Evolutionary conservation across 2,888 invertebrate genomes (phyloP), one percentile per base, ranked within the genome.

Genomic region (Cinara cedri): DNA sequence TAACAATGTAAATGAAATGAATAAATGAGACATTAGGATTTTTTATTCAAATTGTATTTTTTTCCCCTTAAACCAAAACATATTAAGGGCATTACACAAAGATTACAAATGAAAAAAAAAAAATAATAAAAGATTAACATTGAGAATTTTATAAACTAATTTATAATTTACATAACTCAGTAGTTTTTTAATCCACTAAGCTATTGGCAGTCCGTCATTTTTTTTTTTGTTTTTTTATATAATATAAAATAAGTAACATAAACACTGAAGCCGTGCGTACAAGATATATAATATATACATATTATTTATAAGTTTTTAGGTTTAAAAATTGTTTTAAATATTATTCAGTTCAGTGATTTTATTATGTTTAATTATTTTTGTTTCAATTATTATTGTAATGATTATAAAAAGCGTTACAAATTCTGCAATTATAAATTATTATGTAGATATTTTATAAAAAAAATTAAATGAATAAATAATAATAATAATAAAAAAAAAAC

Each of bases 161-260:
- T 51, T 60, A 26, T 60, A 68, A 68, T 49, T 68, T 60, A 60
- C 60, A 57, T 78, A 78, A 70, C 60, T 78, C 42, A 68, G 68
- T 60, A 57, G 66, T 78, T 60, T 34, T 34, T 34, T 60, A 57
- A 78, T 49, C 68, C 57, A 70, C 70, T 70, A 76, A 60, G 66
- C 21, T 62, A 78, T 78, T 78, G 78, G 78, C 78, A 78, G 78
- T 78, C 78, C 34, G 68, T 78, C 68, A 60, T 49, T 60, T 78
- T 78, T 34, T 34, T 34, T 34, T 34, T 6, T 6, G 3, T 6
- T 34, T 34, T 34, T 34, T 34, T 4, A 34, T 34, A 34, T 34
- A 34, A 34, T 4, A 54, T 78, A 78, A n/a, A 78, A 34, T 49
- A 62, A 68, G 16, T 60, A 68, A 68, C 34, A 60, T 34, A 34